These are phyloP conservation scores for Melanotaenia maccullochi DNA, from an alignment of 2,797 vertebrate genomes.

Conservation along the genomic window DNA sequence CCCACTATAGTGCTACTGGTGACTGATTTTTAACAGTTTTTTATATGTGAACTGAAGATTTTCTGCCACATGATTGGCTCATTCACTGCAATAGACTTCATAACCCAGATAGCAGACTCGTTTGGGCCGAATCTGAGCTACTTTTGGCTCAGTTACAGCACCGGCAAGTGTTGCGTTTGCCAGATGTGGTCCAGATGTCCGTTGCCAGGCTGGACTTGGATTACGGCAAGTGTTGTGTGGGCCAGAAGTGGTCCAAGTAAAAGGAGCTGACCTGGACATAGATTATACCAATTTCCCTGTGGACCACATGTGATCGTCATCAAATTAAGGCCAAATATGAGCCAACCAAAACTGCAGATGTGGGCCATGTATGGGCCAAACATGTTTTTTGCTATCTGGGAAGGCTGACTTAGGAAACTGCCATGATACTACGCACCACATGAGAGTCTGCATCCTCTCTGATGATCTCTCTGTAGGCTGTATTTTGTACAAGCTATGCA, in stretches of 20 bases:
- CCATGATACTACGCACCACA: not conserved
- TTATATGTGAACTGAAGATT: too few relatives aligned
- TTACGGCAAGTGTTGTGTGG: not conserved
- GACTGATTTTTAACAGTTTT: too few relatives aligned
- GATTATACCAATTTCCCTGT: not conserved
- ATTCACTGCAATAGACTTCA: not conserved
- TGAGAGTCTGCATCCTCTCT: too few relatives aligned
- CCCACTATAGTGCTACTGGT: too few relatives aligned
- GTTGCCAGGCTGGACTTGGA: too few relatives aligned
- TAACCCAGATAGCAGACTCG: not conserved
- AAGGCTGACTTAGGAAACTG: not conserved
- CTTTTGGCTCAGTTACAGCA: not conserved
- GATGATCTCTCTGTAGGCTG: too few relatives aligned
- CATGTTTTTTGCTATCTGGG: not conserved
- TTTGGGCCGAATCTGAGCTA: not conserved
- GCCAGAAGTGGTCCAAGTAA: not conserved
- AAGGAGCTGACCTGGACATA: not conserved
- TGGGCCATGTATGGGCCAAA: not conserved
- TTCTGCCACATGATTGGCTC: too few relatives aligned
- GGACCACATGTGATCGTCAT: too few relatives aligned
- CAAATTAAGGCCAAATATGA: too few relatives aligned
- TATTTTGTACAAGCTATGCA: too few relatives aligned
- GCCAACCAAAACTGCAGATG: not conserved
- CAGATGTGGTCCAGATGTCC: not conserved
- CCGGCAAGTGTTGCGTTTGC: not conserved